Percentiles rank a stretch among this genome's conserved stretches.
Conservation (phyloP, 1,140 invertebrate genomes). For the Anagrus nilaparvatae region DNA sequence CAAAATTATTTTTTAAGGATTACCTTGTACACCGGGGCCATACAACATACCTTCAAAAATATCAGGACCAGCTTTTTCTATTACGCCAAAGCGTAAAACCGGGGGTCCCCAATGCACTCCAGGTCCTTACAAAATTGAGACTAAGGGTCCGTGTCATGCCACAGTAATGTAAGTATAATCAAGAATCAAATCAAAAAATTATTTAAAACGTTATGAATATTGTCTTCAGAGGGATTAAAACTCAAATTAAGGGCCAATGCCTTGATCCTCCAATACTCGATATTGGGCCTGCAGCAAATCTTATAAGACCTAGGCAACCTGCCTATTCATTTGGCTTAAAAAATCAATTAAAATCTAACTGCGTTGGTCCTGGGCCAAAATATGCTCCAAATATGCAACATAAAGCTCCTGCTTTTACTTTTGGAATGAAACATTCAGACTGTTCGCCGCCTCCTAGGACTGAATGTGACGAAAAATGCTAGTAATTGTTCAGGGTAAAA, state of each 20-base stretch:
- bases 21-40: slow-evolving; percentile 21
- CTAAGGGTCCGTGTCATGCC: slow-evolving; percentile 15
- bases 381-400: slow-evolving; percentile 7
- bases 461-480: slow-evolving; percentile 23
- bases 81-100: slow-evolving; percentile 19
- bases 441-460: slow-evolving; percentile 20
- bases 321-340: neutral
- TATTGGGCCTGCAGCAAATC: neutral
- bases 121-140: slow-evolving; percentile 22
- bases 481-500: no score
- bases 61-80: slow-evolving; percentile 20
- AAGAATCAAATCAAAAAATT: neutral
- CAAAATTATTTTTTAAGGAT: neutral
- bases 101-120: slow-evolving; percentile 13
- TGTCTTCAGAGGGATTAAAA: slow-evolving; percentile 13
- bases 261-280: slow-evolving; percentile 6
- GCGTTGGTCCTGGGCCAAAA: slow-evolving; percentile 22
- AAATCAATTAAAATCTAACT: neutral
- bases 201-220: neutral
- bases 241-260: slow-evolving; percentile 12
- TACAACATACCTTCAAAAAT: slow-evolving; percentile 19
- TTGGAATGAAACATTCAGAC: slow-evolving; percentile 21
- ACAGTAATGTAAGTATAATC: slow-evolving; percentile 24
- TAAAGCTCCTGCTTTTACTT: slow-evolving; percentile 15
- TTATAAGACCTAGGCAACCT: neutral